Conservation (phyloP, 2,113 vertebrate genomes). For the Podarcis cretensis region DNA sequence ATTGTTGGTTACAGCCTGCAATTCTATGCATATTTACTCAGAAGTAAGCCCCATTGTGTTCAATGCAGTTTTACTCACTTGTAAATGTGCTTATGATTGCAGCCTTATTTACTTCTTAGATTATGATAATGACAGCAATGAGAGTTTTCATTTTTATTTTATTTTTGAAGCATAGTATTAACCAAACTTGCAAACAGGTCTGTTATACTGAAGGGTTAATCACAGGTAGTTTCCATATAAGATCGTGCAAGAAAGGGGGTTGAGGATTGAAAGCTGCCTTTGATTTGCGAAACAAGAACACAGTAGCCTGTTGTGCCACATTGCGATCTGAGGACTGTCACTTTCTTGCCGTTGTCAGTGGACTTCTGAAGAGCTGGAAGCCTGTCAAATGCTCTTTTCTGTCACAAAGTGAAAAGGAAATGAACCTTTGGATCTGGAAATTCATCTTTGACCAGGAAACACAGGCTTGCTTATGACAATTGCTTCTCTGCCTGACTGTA, state of each 20-base stretch:
- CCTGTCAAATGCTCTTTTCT: constrained; percentile 59
- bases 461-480: constrained; percentile 61
- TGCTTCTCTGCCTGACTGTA: constrained; percentile 41
- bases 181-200: constrained; percentile 14
- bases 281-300: constrained; percentile 63
- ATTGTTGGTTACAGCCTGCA: background rate
- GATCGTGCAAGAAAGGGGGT: constrained; percentile 33
- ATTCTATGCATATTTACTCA: background rate
- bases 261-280: constrained; percentile 54
- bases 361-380: constrained; percentile 65
- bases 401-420: constrained; percentile 65
- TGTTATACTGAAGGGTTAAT: constrained; percentile 40
- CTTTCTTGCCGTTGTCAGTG: constrained; percentile 58
- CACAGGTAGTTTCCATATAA: background rate
- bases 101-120: no score
- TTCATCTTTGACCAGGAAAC: constrained; percentile 61
- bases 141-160: no score
- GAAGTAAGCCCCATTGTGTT: background rate
- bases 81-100: no score
- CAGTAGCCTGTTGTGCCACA: constrained; percentile 49
- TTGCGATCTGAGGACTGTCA: constrained; percentile 66
- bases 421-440: constrained; percentile 66
- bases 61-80: background rate
- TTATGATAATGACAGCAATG: no score
- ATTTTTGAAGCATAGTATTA: background rate